Evolutionary conservation across 2,113 vertebrate species (phyloP), one percentile per base, ranked within the genome.

Genomic region (Tursiops truncatus): DNA sequence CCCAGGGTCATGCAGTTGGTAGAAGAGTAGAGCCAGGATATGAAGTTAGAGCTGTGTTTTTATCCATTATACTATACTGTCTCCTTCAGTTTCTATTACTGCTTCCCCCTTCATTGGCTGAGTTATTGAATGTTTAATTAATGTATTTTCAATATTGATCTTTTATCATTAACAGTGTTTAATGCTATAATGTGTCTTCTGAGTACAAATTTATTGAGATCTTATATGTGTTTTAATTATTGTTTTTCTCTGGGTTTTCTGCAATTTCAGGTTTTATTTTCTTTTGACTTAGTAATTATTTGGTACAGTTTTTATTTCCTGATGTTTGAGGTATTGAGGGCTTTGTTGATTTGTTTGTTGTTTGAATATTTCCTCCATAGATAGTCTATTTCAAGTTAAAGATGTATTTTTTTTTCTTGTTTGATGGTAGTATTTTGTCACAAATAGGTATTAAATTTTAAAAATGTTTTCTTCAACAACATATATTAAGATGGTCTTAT

Each of bases 181-280:
- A 93, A 80, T 81, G 13, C 6, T 58, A 25, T n/a, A 83, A 36
- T 21, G 26, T 73, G 63, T 62, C 68, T 77, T 88, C 33, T 82
- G 36, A 50, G 33, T 41, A 62, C 6, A 95, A 33, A 2, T 63
- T 77, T 71, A 63, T 92, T 71, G 28, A 13, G 14, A 89, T 92
- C 70, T 89, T 20, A 77, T 68, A 25, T 38, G 11, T 76, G 6
- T 44, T 80, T 80, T 62, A 26, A 82, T 89, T 56, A 86, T 60
- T 96, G 8, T n/a, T 94, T 50, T 82, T 67, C 38, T 92, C 25
- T 77, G 18, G 13, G 62, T 83, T 92, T 82, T 92, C 77, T 84
- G 12, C 0, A 89, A 23, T 79, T 84, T 92, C 44, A 47, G 8
- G 9, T 36, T 83, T 94, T 73, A 31, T 80, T 96, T 94, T 84